phyloP scores from a whole-genome alignment of 2,113 vertebrate species.

The Taurulus bubalis region DNA sequence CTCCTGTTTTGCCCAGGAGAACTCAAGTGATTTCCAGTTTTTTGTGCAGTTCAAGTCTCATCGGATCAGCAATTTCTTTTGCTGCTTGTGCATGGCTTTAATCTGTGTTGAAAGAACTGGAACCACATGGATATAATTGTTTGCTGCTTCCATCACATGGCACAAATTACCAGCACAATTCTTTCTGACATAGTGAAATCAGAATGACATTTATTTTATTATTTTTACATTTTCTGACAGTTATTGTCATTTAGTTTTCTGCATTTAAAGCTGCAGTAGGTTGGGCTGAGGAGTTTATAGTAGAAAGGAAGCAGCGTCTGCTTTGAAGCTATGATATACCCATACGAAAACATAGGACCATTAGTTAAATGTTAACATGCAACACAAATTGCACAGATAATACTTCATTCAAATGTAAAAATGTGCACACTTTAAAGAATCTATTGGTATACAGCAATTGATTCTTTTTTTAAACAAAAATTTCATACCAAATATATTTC shows the following conservation, averaged over 20 bases:
- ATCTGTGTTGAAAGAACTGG: slow-evolving; percentile 29
- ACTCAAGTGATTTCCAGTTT: slow-evolving; percentile 38
- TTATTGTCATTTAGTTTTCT: background rate
- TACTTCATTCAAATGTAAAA: slow-evolving; percentile 36
- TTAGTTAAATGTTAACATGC: slow-evolving; percentile 9
- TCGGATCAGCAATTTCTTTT: slow-evolving; percentile 13
- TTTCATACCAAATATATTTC: slow-evolving; percentile 61
- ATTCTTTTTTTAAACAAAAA: slow-evolving; percentile 57
- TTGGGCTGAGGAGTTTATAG: background rate
- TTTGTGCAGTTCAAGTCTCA: slow-evolving; percentile 33
- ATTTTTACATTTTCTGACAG: background rate
- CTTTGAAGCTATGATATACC: background rate
- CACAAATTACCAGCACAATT: slow-evolving; percentile 1
- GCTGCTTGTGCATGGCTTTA: slow-evolving; percentile 51
- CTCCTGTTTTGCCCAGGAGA: slow-evolving; percentile 20
- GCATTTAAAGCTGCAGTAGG: background rate
- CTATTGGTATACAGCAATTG: slow-evolving; percentile 16
- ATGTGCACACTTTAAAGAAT: slow-evolving; percentile 21
- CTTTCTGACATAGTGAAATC: slow-evolving; percentile 1
- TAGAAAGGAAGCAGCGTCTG: background rate
- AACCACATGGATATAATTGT: slow-evolving; percentile 23
- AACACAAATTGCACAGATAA: slow-evolving; percentile 30
- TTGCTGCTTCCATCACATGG: slow-evolving; percentile 6
- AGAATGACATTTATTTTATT: background rate
- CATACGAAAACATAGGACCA: background rate